These are phyloP conservation scores for Polypedilum vanderplanki DNA, from an alignment of 1,140 invertebrate genomes.

Conservation along the genomic window DNA sequence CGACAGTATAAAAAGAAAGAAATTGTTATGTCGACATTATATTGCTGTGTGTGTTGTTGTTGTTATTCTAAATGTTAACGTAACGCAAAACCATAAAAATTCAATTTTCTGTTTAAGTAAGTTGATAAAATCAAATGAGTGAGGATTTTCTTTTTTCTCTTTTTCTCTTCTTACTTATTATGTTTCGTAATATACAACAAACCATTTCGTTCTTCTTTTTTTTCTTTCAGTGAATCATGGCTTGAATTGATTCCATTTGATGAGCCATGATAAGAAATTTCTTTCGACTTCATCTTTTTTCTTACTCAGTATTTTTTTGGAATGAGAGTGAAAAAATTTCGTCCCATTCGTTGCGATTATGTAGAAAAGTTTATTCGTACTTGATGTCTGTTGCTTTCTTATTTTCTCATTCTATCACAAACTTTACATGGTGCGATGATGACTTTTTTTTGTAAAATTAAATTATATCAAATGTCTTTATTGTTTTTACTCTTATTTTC, in stretches of 20 bases:
- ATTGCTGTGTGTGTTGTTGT: not conserved
- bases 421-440: not conserved
- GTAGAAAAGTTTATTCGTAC: slow-evolving; percentile 16
- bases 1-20: not conserved
- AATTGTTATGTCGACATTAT: slow-evolving; percentile 12
- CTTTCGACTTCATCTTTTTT: not conserved
- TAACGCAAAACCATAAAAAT: slow-evolving; percentile 24
- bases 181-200: slow-evolving; percentile 18
- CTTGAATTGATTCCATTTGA: slow-evolving; percentile 25
- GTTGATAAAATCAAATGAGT: slow-evolving; percentile 29
- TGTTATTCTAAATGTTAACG: not conserved
- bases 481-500: not conserved
- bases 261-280: slow-evolving; percentile 10
- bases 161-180: not conserved
- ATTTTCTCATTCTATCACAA: not conserved
- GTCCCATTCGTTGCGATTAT: not conserved
- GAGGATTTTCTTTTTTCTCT: slow-evolving; percentile 7
- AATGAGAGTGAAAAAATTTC: not conserved
- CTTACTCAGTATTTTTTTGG: not conserved
- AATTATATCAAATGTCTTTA: slow-evolving; percentile 13
- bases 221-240: slow-evolving; percentile 8
- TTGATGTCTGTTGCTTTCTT: not conserved
- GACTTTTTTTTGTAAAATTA: not conserved
- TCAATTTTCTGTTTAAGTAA: slow-evolving; percentile 28
- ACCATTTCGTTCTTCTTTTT: not conserved